Percentiles rank a stretch among this genome's conserved stretches.
Evolutionary conservation across 2,797 vertebrate species (phyloP).

Genomic region (Manis pentadactyla): DNA sequence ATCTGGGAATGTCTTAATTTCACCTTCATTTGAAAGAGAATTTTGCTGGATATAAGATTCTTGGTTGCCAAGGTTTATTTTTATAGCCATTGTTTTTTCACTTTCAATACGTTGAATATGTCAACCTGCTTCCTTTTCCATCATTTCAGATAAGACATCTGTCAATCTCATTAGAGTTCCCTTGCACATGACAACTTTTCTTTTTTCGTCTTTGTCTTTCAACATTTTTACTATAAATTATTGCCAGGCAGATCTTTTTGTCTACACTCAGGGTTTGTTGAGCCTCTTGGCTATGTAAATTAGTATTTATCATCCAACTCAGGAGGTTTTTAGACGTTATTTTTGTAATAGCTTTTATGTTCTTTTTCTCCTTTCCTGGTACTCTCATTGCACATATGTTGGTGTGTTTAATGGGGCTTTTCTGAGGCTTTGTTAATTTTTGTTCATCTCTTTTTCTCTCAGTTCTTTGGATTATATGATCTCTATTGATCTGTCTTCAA

Average conservation of each 20-base stretch:
- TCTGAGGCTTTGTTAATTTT: background rate
- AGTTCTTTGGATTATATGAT: background rate
- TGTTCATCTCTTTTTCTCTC: background rate
- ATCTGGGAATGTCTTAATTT: background rate
- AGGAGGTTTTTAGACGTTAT: background rate
- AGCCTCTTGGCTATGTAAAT: background rate
- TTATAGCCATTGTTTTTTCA: background rate
- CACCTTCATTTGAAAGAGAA: background rate
- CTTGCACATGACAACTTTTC: background rate
- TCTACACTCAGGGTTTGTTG: background rate
- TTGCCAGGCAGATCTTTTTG: background rate
- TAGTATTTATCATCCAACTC: background rate
- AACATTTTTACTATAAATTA: background rate
- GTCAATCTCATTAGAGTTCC: background rate
- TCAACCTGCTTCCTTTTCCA: background rate
- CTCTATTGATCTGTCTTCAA: background rate
- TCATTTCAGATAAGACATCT: background rate
- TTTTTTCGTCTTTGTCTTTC: background rate
- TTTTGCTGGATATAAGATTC: background rate
- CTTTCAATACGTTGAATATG: background rate
- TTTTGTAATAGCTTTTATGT: background rate
- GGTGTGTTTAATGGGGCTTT: background rate
- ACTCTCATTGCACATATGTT: background rate
- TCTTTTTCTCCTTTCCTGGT: background rate
- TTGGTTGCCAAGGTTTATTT: background rate